Conservation (phyloP, 2,888 invertebrate species). For the Sipunculus nudus region DNA sequence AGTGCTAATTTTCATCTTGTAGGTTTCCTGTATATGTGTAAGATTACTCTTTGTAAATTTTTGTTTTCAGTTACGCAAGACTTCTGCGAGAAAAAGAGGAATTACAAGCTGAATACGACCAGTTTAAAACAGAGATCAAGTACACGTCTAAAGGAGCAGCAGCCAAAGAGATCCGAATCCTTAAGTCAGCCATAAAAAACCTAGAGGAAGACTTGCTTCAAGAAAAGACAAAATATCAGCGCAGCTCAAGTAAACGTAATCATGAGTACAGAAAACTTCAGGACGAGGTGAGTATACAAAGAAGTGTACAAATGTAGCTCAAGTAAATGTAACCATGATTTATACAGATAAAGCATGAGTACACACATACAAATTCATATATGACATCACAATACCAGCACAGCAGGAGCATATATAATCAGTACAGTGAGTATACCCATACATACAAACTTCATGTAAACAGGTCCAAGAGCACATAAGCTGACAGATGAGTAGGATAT, state of each 20-base stretch:
- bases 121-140: constrained; percentile 54
- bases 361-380: too few species aligned
- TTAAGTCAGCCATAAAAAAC: constrained; percentile 58
- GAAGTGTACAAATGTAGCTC: too few species aligned
- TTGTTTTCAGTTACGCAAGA: constrained; percentile 40
- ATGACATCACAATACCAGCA: too few species aligned
- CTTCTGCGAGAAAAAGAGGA: constrained; percentile 58
- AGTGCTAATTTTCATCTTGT: too few species aligned
- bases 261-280: constrained; percentile 58
- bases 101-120: constrained; percentile 54
- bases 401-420: too few species aligned
- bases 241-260: constrained; percentile 51
- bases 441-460: too few species aligned
- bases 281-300: constrained; percentile 60
- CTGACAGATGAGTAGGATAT: too few species aligned
- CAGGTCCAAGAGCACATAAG: too few species aligned
- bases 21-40: not conserved
- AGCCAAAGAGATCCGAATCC: constrained; percentile 55
- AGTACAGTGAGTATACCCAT: too few species aligned
- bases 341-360: too few species aligned
- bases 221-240: constrained; percentile 59
- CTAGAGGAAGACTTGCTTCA: constrained; percentile 62
- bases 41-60: too few species aligned
- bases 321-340: too few species aligned
- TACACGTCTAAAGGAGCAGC: constrained; percentile 49